Evolutionary conservation across 2,113 vertebrate genomes (phyloP).

Genomic region (Copsychus sechellarum): DNA sequence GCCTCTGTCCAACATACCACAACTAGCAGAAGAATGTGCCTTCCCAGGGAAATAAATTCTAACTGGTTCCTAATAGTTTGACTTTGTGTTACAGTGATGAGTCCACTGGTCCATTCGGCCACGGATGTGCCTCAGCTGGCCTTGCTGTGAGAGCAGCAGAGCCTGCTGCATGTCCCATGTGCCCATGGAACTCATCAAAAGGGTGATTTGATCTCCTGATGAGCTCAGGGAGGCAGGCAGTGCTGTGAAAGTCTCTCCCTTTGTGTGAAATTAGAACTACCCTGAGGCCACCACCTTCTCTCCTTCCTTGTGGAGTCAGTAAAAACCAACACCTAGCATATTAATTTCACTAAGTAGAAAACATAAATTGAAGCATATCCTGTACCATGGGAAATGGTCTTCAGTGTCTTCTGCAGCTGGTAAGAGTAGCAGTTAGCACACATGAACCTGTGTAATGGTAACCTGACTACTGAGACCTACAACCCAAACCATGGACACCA

Average conservation of each 20-base stretch:
- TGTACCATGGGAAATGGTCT: not conserved
- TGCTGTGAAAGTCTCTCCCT: not conserved
- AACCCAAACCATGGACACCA: not conserved
- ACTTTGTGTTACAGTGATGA: not conserved
- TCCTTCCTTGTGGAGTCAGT: not conserved
- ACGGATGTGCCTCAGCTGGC: not conserved
- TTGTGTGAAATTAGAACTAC: not conserved
- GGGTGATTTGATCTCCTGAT: not conserved
- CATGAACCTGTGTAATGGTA: not conserved
- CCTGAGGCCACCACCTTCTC: not conserved
- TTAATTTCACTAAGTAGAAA: not conserved
- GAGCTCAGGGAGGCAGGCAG: not conserved
- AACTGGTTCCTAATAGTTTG: not conserved
- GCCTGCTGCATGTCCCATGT: not conserved
- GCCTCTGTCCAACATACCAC: constrained; percentile 33
- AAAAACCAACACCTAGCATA: not conserved
- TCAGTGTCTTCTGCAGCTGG: not conserved
- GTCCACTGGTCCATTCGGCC: not conserved
- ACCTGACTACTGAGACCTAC: not conserved
- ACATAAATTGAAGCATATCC: not conserved
- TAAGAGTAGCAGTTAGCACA: not conserved
- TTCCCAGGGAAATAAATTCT: not conserved
- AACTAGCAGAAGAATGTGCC: constrained; percentile 28
- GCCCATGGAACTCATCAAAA: not conserved
- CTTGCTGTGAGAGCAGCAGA: not conserved